Evolutionary conservation across 2,113 vertebrate species (phyloP).

Genomic region (Brachyistius frenatus): DNA sequence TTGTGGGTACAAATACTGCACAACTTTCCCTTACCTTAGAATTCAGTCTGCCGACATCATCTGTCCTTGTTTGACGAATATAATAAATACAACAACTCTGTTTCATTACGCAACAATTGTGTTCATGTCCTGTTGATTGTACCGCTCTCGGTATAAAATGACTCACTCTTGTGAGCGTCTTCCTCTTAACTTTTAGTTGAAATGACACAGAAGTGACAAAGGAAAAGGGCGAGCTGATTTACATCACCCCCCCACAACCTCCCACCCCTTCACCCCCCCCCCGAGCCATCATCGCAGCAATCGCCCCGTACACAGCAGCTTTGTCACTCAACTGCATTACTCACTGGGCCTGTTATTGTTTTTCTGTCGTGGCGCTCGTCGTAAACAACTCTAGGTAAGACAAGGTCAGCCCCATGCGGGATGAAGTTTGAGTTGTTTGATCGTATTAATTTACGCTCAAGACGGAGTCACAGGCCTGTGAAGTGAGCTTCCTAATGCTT

Average conservation of each 20-base stretch:
- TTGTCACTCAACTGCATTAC: background rate
- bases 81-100: slow-evolving; percentile 1
- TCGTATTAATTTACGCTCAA: too few relatives aligned
- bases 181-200: background rate
- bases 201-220: background rate
- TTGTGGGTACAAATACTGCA: background rate
- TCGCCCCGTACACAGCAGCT: too few relatives aligned
- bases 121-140: slow-evolving; percentile 19
- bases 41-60: too few relatives aligned
- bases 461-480: background rate
- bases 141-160: background rate
- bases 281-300: too few relatives aligned
- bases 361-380: too few relatives aligned
- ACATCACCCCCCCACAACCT: background rate
- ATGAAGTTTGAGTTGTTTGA: too few relatives aligned
- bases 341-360: background rate
- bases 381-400: too few relatives aligned
- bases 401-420: too few relatives aligned
- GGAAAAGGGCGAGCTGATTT: background rate
- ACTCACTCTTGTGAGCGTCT: slow-evolving; percentile 24
- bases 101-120: background rate
- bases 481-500: too few relatives aligned
- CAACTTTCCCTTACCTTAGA: too few relatives aligned
- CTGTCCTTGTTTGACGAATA: background rate
- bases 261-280: too few relatives aligned